Base-by-base conservation (phyloP, 2,113 vertebrate genomes). In the Phalacrocorax pelagicus region DNA sequence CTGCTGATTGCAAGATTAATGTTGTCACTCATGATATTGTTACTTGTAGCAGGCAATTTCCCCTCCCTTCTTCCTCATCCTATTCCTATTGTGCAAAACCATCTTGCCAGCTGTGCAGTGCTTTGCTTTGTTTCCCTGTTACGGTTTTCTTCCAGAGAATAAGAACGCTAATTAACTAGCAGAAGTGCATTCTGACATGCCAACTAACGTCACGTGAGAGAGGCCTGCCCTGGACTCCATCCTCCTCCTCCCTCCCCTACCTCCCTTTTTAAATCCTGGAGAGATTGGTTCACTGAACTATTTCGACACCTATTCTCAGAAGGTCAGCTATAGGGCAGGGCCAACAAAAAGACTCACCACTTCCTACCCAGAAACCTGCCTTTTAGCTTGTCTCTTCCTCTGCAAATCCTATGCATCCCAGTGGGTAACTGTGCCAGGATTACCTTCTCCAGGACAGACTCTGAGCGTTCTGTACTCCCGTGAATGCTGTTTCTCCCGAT, bases 11-110 rank as follows among this genome's bases (percentile, higher is more conserved):
- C 79, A 55, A 72, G 47, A 63, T 10, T 58, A 46, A 42, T 4
- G 1, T 4, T 29, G n/a, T 63, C 22, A 7, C 38, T 49, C 1
- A 1, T 23, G 7, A 51, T 29, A 26, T 3, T 7, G 10, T 52
- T 70, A 57, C 29, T 22, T 72, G 42, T 15, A 88, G 38, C 17
- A 34, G 20, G 86, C 20, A 57, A 51, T 59, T 91, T 80, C 83
- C 67, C 15, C 51, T 86, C 49, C 54, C 23, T 54, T 67, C 58
- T 67, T 78, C 36, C 81, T 82, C 38, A 34, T 54, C 13, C 59
- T 57, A 2, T 59, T 61, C 55, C 51, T 66, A 5, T 80, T 26
- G 36, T 12, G 34, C 71, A 88, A 83, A 83, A 38, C 40, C 38
- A 10, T 52, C 24, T 23, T 54, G 59, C 46, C 26, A 80, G 52